Base-by-base conservation (phyloP, 2,888 invertebrate genomes). In the Mesodorylaimus sp. region DNA sequence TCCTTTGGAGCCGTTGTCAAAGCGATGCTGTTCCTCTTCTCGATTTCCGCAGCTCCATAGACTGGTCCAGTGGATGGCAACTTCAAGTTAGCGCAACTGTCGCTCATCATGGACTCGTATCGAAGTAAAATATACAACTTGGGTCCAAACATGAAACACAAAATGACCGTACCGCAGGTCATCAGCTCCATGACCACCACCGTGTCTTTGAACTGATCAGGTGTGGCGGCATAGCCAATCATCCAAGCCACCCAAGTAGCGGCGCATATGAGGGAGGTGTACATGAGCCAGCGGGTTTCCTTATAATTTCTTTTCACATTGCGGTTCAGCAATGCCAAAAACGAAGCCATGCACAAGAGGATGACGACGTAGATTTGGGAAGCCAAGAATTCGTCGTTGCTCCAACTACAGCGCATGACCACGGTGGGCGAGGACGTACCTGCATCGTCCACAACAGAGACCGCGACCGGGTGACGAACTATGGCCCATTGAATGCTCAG, bases 291-390 rank as follows among this genome's bases (percentile, higher is more conserved):
- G n/a, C 52, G 49, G 13, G 63, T 60, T 53, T 63, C 63, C 54
- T 64, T 62, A 53, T 64, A 64, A 52, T 64, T 64, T 28, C 64
- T 55, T 50, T 61, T 62, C 54, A 64, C 61, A 45, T 62, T 61
- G 21, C 61, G 50, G 41, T 61, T 62, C 32, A 58, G 53, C 23
- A 55, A 50, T 44, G 60, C 61, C 47, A 21, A 24, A 3, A 43
- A 43, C 3, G 3, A 54, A n/a, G 61, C 58, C 51, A 64, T 50
- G 2, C 57, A 51, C 27, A 64, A 57, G 28, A 63, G 58, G 38
- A 63, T 53, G 48, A 60, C 53, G n/a, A 58, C 59, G 55, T 64
- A 60, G 26, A 45, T 50, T 47, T 52, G 52, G 13, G 41, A 19
- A 2, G 36, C 27, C 3, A 50, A 19, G 52, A 61, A 60, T 46